Evolutionary conservation across 2,888 invertebrate species (phyloP).

Genomic region (Agriopis leucophaearia): DNA sequence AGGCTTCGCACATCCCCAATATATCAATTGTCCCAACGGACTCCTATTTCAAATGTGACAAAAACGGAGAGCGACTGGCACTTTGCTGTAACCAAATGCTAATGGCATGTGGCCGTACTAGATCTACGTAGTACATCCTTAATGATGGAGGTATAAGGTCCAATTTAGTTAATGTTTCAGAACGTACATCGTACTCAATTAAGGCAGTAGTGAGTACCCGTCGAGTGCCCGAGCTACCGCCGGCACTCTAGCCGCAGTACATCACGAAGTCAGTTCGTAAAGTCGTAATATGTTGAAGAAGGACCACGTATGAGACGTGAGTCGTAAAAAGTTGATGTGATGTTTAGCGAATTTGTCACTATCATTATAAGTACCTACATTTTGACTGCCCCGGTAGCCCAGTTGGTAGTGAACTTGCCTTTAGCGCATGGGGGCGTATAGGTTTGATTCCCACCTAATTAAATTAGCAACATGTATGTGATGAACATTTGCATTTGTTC

Average conservation of each 20-base stretch:
- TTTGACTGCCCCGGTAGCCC: too few species aligned
- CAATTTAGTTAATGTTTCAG: conserved; percentile 33
- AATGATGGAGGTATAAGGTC: conserved; percentile 32
- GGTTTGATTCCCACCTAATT: too few species aligned
- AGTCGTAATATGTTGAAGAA: neutral
- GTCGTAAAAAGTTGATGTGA: too few species aligned
- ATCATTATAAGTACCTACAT: too few species aligned
- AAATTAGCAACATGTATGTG: too few species aligned
- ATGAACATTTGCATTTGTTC: too few species aligned
- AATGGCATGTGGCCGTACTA: conserved; percentile 47
- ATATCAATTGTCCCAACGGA: conserved; percentile 31
- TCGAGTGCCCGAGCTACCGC: conserved; percentile 44
- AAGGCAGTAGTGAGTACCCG: conserved; percentile 52
- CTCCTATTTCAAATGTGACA: conserved; percentile 36
- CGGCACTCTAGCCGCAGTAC: conserved; percentile 7
- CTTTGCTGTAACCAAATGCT: conserved; percentile 50
- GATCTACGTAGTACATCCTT: conserved; percentile 21
- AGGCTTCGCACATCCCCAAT: conserved; percentile 19
- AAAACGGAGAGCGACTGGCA: conserved; percentile 40
- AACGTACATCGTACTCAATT: conserved; percentile 56
- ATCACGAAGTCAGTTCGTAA: conserved; percentile 8
- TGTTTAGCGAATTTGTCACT: too few species aligned
- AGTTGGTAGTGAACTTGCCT: too few species aligned
- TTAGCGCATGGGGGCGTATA: too few species aligned
- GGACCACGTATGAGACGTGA: neutral